Evolutionary conservation across 1,140 invertebrate genomes (phyloP).

Genomic region (Brachionus calyciflorus): DNA sequence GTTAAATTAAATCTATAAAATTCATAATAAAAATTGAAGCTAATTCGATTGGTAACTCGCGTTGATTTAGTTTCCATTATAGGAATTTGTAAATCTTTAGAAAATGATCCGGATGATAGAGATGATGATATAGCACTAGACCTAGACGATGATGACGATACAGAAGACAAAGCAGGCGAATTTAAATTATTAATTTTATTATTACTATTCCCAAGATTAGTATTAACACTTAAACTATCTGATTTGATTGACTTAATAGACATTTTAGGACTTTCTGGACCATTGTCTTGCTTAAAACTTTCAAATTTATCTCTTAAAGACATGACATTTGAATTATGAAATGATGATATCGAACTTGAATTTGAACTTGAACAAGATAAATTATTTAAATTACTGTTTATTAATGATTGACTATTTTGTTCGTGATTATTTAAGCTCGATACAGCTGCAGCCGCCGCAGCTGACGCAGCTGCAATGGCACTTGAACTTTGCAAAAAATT

Average conservation of each 20-base stretch:
- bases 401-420: slow-evolving; percentile 2
- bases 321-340: slow-evolving; percentile 7
- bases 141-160: slow-evolving; percentile 15
- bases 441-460: neutral
- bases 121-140: neutral
- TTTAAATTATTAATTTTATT: neutral
- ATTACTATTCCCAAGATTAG: neutral
- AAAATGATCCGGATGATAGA: slow-evolving; percentile 16
- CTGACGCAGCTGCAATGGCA: neutral
- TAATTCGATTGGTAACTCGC: neutral
- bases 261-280: neutral
- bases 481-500: slow-evolving; percentile 2
- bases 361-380: neutral
- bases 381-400: slow-evolving; percentile 1
- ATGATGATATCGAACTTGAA: neutral
- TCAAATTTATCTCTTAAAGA: slow-evolving; percentile 10
- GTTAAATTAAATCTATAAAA: slow-evolving; percentile 14
- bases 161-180: neutral
- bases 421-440: slow-evolving; percentile 18
- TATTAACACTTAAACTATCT: slow-evolving; percentile 8
- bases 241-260: slow-evolving; percentile 1
- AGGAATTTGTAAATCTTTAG: neutral
- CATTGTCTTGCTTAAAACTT: neutral
- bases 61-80: neutral
- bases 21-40: slow-evolving; percentile 37